phyloP scores from a whole-genome alignment of 2,113 vertebrate species.

The Candoia aspera region DNA sequence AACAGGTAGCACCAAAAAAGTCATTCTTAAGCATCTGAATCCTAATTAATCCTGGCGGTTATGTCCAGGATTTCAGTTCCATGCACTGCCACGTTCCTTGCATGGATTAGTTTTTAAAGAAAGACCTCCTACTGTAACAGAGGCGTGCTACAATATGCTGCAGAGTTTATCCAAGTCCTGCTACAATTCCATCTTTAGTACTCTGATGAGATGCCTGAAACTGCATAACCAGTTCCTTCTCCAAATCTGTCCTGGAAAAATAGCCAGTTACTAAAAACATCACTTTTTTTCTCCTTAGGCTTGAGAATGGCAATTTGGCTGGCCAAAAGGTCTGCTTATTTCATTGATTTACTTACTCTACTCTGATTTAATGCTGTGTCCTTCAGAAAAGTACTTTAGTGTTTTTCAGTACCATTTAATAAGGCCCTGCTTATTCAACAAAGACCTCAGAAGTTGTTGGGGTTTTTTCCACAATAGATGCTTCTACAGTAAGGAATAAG shows the following conservation, averaged over 20 bases:
- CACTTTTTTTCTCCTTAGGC: not conserved
- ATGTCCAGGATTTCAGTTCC: not conserved
- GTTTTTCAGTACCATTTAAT: not conserved
- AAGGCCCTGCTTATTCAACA: not conserved
- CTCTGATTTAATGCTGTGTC: not conserved
- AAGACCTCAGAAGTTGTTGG: no score
- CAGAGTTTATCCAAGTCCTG: not conserved
- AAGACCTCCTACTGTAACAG: not conserved
- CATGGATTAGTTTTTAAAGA: not conserved
- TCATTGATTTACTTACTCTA: not conserved
- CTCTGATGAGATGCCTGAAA: not conserved
- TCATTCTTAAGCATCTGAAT: not conserved
- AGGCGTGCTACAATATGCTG: not conserved
- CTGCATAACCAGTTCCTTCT: not conserved
- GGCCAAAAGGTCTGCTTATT: not conserved
- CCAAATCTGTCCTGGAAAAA: not conserved
- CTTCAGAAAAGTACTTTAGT: not conserved
- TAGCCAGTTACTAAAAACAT: not conserved
- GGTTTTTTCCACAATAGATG: not conserved
- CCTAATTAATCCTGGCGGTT: not conserved
- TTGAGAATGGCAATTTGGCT: not conserved
- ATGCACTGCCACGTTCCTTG: not conserved
- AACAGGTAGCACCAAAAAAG: not conserved
- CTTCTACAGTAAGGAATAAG: not conserved
- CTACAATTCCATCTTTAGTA: not conserved